These are phyloP conservation scores for Sylvietta virens DNA, from an alignment of 2,113 vertebrate species.

Conservation along the genomic window DNA sequence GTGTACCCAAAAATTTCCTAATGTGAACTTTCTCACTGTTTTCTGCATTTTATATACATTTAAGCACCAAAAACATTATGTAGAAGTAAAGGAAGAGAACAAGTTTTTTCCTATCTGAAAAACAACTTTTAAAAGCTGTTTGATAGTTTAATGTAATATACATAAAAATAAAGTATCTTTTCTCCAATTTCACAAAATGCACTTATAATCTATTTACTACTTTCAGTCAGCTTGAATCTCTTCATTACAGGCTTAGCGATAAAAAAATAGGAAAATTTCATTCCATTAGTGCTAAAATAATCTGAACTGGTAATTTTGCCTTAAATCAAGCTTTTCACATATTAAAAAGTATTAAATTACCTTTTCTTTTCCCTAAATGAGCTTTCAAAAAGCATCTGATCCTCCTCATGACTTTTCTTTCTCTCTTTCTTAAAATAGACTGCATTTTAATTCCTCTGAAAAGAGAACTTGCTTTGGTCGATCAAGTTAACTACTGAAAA, in stretches of 20 bases:
- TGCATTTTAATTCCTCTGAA: not conserved
- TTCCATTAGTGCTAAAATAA: not conserved
- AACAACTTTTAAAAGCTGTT: not conserved
- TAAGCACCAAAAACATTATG: not conserved
- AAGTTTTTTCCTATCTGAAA: not conserved
- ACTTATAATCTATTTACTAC: not conserved
- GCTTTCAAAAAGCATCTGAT: not conserved
- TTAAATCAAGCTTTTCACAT: not conserved
- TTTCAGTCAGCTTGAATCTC: not conserved
- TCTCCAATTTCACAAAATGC: constrained; percentile 1
- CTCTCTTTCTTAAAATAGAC: not conserved
- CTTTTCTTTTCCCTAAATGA: not conserved
- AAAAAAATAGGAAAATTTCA: not conserved
- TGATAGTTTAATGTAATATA: not conserved
- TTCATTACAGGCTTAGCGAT: not conserved
- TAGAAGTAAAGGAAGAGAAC: not conserved
- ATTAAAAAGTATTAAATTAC: not conserved
- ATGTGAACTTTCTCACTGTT: not conserved
- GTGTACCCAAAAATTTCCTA: not conserved
- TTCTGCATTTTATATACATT: not conserved
- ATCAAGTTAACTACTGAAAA: not conserved
- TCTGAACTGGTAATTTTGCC: not conserved
- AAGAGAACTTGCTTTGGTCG: not conserved
- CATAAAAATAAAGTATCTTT: not conserved
- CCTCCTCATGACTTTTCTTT: not conserved